Base-by-base conservation (phyloP, 2,888 invertebrate genomes). In the Oscheius onirici region DNA sequence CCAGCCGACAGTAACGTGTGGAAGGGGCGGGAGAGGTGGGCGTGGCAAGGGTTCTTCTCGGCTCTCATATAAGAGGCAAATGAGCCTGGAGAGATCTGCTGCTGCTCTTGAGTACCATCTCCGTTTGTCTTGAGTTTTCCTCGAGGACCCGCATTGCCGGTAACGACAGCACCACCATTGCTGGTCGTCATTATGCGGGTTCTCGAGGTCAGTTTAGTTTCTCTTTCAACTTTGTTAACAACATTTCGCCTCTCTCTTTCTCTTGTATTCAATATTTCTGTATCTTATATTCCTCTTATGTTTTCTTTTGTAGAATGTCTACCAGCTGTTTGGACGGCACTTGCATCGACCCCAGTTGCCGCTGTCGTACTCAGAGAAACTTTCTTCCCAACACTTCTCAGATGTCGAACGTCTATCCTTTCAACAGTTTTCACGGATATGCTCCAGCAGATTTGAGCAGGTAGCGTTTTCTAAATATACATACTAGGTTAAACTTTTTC, bases 31-130 rank as follows among this genome's bases (percentile, higher is more conserved):
- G 26, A 55, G 70, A 44, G 28, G 46, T 61, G 69, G 71, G 68
- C 69, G 66, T 57, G 71, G 58, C 26, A 46, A 58, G 71, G 71
- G 72, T 74, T 72, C 72, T 74, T 75, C 72, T 71, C 73, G 72
- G 72, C 75, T 75, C 77, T 75, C 77, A 77, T 77, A 72, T 73
- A 77, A 77, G 77, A 77, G 74, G 58, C 58, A 77, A 77, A 77
- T 77, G 77, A 77, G 77, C 77, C 72, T 74, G 73, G 72, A 73
- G 74, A 77, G 77, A 77, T 77, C 75, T 75, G 73, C 73, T 52
- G 54, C 66, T 51, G 66, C 66, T 51, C 66, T 66, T 66, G 66
- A 66, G 66, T 51, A 41, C 54, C 66, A 66, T 66, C 66, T 46
- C 63, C 63, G 63, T 66, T 66, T 66, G 66, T 66, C 66, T 66